phyloP scores from a whole-genome alignment of 2,797 vertebrate species.

The Stomatorhinus walkeri region DNA sequence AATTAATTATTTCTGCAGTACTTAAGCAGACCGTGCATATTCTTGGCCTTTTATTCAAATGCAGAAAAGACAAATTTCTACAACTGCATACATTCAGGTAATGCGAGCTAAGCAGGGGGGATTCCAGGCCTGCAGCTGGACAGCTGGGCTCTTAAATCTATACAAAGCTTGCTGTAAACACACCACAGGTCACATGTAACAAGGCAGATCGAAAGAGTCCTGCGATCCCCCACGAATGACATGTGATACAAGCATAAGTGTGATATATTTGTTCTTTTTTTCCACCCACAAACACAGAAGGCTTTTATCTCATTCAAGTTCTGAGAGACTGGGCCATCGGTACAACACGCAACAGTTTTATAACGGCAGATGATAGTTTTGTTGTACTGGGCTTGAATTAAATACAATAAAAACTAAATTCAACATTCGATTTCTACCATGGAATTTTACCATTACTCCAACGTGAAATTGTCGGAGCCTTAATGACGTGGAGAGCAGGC shows the following conservation, averaged over 20 bases:
- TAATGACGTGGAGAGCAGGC: not conserved
- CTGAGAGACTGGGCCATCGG: not conserved
- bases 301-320: not conserved
- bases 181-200: conserved; percentile 13
- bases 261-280: not conserved
- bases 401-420: not conserved
- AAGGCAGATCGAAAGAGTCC: conserved; percentile 3
- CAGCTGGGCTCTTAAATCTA: not conserved
- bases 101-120: not conserved
- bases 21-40: not conserved
- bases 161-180: not conserved
- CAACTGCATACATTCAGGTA: not conserved
- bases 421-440: not conserved
- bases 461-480: not conserved
- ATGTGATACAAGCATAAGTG: conserved; percentile 23
- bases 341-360: not conserved
- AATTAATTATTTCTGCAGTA: not conserved
- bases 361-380: not conserved
- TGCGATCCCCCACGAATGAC: not conserved
- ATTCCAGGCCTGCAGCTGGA: not conserved
- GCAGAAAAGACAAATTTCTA: not conserved
- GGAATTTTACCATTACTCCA: not conserved
- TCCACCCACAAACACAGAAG: not conserved
- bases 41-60: not conserved
- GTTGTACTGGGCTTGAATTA: not conserved